Evolutionary conservation across 1,140 invertebrate species (phyloP).

Genomic region (Aphelenchoides fujianensis): DNA sequence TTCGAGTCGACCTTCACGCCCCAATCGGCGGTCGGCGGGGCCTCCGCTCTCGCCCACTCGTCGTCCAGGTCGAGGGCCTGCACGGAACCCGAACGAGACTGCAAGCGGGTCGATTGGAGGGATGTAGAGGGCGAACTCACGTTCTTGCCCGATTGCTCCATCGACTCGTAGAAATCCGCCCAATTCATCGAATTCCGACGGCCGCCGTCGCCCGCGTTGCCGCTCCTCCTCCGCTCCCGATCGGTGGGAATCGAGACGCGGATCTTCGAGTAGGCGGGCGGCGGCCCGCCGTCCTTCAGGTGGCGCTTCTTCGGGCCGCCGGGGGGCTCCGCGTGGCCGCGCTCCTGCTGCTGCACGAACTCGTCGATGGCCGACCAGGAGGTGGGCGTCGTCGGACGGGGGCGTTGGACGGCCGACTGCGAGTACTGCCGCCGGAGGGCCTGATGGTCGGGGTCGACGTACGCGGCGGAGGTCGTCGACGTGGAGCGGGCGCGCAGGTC

Average conservation of each 20-base stretch:
- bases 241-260: conserved; percentile 37
- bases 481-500: neutral
- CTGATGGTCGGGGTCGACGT: conserved; percentile 24
- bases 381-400: conserved; percentile 52
- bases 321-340: conserved; percentile 15
- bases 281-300: conserved; percentile 17
- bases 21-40: neutral
- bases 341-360: conserved; percentile 35
- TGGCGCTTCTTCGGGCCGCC: neutral
- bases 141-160: conserved; percentile 37
- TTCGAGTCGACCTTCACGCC: no score
- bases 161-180: conserved; percentile 44
- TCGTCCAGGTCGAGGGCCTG: neutral
- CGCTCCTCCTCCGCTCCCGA: neutral
- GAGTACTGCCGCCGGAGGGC: conserved; percentile 42
- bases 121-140: no score
- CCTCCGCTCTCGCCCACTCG: neutral
- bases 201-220: no score
- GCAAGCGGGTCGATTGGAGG: neutral
- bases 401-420: conserved; percentile 34
- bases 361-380: conserved; percentile 44
- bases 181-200: conserved; percentile 52
- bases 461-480: neutral
- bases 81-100: neutral
- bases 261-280: conserved; percentile 41